phyloP scores from a whole-genome alignment of 2,888 invertebrate species.

The Meliscaeva auricollis region DNA sequence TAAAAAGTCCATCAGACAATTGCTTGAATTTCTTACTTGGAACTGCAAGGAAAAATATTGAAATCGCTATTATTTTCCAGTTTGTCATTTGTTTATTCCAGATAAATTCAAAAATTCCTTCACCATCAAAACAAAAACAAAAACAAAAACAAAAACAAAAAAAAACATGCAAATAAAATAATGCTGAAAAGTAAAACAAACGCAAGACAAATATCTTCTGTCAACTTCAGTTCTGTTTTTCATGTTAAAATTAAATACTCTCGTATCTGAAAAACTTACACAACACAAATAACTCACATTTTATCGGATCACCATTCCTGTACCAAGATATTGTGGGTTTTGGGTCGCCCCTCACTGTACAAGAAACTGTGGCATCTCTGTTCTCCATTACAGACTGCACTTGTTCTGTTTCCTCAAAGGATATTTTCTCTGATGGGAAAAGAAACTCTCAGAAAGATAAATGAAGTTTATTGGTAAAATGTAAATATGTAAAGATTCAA shows the following conservation, averaged over 20 bases:
- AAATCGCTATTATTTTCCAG: constrained; percentile 15
- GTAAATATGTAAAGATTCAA: not conserved
- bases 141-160: not conserved
- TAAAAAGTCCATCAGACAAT: constrained; percentile 85
- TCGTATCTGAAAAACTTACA: not conserved
- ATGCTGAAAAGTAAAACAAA: constrained; percentile 16
- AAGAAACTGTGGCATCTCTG: constrained; percentile 84
- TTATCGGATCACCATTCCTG: constrained; percentile 83
- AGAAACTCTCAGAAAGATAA: not conserved
- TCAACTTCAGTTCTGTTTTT: not conserved
- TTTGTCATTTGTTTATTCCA: constrained; percentile 12
- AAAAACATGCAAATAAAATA: constrained; percentile 9
- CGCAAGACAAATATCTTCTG: not conserved
- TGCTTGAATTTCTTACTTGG: constrained; percentile 84
- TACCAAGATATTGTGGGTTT: constrained; percentile 84
- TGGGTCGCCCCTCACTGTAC: constrained; percentile 84
- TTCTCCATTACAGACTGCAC: constrained; percentile 85
- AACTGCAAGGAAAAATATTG: constrained; percentile 78
- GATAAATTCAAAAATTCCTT: not conserved
- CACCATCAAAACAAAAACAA: not conserved
- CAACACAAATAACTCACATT: constrained; percentile 79
- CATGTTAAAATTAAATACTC: constrained; percentile 17
- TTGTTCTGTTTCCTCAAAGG: constrained; percentile 85
- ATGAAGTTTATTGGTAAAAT: not conserved
- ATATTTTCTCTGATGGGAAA: constrained; percentile 84